Evolutionary conservation across 2,113 vertebrate species (phyloP).

Genomic region (Proterorhinus semilunaris): DNA sequence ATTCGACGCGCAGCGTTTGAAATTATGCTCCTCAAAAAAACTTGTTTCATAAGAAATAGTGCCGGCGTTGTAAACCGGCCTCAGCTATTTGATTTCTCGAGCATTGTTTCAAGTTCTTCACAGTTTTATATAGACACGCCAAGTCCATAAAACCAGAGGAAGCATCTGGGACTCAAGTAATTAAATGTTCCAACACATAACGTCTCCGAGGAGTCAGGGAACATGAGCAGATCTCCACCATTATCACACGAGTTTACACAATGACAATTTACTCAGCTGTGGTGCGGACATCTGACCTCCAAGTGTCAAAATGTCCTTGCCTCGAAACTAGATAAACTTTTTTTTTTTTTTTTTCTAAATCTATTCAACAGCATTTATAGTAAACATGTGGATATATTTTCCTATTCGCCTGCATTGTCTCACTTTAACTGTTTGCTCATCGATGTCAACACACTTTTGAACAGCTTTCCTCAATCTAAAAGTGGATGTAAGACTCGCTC

Average conservation of each 20-base stretch:
- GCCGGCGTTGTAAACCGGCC: background rate
- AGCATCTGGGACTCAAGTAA: slow-evolving; percentile 60
- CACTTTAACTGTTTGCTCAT: no score
- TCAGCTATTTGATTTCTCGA: slow-evolving; percentile 5
- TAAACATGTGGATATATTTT: no score
- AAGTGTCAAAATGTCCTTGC: background rate
- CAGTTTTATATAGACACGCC: slow-evolving; percentile 21
- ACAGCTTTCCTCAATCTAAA: background rate
- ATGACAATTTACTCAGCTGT: background rate
- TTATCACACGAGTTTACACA: slow-evolving; percentile 18
- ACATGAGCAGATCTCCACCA: slow-evolving; percentile 46
- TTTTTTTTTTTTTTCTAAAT: no score
- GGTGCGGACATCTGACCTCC: background rate
- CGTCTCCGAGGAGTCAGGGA: slow-evolving; percentile 35
- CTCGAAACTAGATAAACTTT: no score
- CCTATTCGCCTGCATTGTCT: no score
- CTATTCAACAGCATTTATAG: no score
- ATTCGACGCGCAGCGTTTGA: background rate
- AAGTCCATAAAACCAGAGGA: slow-evolving; percentile 25
- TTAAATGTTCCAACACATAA: slow-evolving; percentile 50
- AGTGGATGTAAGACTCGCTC: no score
- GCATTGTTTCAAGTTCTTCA: slow-evolving; percentile 9
- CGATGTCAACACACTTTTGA: background rate
- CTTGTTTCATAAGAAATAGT: slow-evolving; percentile 17
- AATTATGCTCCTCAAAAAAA: background rate